These are phyloP conservation scores for Phaenicophaeus curvirostris DNA, from an alignment of 2,797 vertebrate genomes.

Conservation along the genomic window DNA sequence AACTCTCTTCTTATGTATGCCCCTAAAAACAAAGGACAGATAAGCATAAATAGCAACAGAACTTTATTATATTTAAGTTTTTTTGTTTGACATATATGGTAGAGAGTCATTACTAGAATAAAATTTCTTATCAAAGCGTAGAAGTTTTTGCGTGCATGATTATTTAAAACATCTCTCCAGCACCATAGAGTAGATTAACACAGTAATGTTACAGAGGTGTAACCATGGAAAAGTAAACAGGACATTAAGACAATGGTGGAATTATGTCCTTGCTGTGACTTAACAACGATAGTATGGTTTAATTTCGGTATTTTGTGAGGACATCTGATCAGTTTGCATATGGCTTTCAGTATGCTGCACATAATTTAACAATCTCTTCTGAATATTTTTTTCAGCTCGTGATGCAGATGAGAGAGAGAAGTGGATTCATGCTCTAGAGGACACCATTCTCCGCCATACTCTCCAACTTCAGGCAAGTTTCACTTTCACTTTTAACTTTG, in stretches of 20 bases:
- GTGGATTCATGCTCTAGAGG: constrained; percentile 99
- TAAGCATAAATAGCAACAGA: neutral
- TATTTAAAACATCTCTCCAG: neutral
- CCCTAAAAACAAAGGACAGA: neutral
- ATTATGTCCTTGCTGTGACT: neutral
- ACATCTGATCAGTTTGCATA: neutral
- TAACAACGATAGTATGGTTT: neutral
- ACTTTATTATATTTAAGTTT: neutral
- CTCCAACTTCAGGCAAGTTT: constrained; percentile 90
- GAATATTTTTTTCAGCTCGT: constrained; percentile 82
- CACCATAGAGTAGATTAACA: neutral
- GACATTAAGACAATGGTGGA: neutral
- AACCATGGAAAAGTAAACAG: neutral
- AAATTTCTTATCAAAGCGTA: neutral
- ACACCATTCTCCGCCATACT: constrained; percentile 97
- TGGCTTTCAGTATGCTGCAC: neutral
- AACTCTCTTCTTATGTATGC: neutral
- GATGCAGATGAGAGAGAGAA: constrained; percentile 99
- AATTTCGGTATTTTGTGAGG: neutral
- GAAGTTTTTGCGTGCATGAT: neutral
- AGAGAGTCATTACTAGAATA: neutral
- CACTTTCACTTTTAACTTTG: neutral
- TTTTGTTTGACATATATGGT: neutral
- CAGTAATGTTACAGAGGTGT: neutral
- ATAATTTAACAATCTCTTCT: neutral